phyloP scores from a whole-genome alignment of 2,113 vertebrate species.

The Nymphicus hollandicus region DNA sequence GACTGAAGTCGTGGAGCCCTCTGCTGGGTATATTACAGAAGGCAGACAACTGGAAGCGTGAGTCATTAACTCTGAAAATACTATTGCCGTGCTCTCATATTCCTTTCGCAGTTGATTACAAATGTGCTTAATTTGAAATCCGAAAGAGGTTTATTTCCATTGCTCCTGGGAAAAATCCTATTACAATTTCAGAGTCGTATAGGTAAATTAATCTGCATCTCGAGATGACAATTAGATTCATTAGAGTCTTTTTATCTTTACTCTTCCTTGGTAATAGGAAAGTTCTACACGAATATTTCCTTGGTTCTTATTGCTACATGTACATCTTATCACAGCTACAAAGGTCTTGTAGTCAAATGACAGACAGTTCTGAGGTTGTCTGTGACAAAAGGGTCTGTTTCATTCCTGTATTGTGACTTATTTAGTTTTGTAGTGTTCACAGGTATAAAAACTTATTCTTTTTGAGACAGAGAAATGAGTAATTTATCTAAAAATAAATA shows the following conservation, averaged over 20 bases:
- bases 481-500: slow-evolving; percentile 25
- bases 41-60: background rate
- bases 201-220: background rate
- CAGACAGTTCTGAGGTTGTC: background rate
- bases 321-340: background rate
- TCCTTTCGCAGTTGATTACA: background rate
- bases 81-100: fast-evolving
- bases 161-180: background rate
- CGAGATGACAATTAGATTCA: background rate
- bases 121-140: background rate
- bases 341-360: background rate
- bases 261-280: background rate
- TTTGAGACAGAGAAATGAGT: background rate
- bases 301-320: background rate
- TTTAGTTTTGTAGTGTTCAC: background rate
- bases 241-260: background rate
- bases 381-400: background rate
- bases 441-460: background rate
- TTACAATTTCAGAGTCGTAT: background rate
- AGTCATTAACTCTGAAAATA: background rate
- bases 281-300: background rate
- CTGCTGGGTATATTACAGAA: background rate
- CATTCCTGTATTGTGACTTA: background rate
- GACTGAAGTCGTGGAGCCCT: background rate
- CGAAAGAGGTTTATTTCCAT: background rate